Percentiles rank a stretch among this genome's conserved stretches.
These are phyloP conservation scores for Myiozetetes cayanensis DNA, from an alignment of 2,113 vertebrate genomes.

Conservation along the genomic window DNA sequence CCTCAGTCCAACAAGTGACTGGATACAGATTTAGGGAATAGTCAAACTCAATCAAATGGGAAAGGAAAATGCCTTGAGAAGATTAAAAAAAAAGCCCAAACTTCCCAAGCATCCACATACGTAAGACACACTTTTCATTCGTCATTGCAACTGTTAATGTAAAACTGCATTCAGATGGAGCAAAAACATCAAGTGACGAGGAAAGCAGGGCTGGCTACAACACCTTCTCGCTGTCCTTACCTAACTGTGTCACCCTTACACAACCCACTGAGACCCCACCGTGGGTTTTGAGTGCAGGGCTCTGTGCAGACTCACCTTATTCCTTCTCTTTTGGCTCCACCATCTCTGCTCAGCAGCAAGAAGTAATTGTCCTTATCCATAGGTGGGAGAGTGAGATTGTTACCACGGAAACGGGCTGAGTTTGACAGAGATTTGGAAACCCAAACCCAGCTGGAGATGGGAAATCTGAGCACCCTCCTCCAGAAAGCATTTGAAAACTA, in stretches of 20 bases:
- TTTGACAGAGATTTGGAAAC: constrained; percentile 65
- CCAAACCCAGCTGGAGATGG: constrained; percentile 55
- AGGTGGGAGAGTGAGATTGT: constrained; percentile 49
- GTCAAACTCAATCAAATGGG: neutral
- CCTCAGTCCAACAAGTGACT: neutral
- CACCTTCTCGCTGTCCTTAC: neutral
- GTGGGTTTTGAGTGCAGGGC: neutral
- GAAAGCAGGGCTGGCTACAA: neutral
- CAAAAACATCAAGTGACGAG: neutral
- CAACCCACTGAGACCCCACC: neutral
- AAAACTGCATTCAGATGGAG: neutral
- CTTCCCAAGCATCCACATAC: neutral
- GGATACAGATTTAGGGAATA: neutral
- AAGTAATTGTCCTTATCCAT: constrained; percentile 45
- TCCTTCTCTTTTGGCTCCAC: neutral
- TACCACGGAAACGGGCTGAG: constrained; percentile 44
- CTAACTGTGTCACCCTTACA: neutral
- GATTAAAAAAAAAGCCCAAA: neutral
- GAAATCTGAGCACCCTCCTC: constrained; percentile 58
- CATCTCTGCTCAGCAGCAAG: neutral
- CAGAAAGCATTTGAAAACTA: constrained; percentile 60
- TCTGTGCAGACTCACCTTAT: neutral
- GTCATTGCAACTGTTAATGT: neutral
- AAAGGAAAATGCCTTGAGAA: neutral
- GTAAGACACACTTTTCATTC: neutral